Evolutionary conservation across 1,140 invertebrate species (phyloP).

Genomic region (Atta cephalotes): DNA sequence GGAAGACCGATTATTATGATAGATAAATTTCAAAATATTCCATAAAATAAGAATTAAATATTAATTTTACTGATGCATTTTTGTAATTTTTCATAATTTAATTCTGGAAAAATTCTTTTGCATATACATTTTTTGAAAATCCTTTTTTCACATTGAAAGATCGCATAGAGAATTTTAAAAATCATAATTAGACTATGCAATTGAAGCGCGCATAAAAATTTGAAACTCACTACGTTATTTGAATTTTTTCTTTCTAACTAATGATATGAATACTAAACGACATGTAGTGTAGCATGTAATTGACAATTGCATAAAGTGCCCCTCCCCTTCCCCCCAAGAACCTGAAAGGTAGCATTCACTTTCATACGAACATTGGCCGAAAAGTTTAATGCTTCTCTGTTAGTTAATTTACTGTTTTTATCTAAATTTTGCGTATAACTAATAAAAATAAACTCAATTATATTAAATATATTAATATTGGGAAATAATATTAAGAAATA

Average conservation of each 20-base stretch:
- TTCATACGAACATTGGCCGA: slow-evolving; percentile 65
- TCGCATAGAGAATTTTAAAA: not conserved
- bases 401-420: not conserved
- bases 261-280: not conserved
- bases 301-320: not conserved
- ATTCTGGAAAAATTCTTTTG: not conserved
- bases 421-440: not conserved
- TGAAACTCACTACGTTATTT: not conserved
- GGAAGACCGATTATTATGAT: not conserved
- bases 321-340: slow-evolving; percentile 44
- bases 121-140: not conserved
- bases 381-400: slow-evolving; percentile 24
- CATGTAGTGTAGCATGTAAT: not conserved
- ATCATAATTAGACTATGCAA: not conserved
- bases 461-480: not conserved
- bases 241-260: not conserved
- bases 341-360: slow-evolving; percentile 44
- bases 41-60: slow-evolving; percentile 10
- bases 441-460: not conserved
- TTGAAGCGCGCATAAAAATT: not conserved
- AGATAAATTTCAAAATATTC: not conserved
- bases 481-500: not conserved
- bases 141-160: not conserved
- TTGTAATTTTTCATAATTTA: not conserved
- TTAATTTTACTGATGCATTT: not conserved